phyloP scores from a whole-genome alignment of 2,113 vertebrate genomes.

The Takifugu flavidus region DNA sequence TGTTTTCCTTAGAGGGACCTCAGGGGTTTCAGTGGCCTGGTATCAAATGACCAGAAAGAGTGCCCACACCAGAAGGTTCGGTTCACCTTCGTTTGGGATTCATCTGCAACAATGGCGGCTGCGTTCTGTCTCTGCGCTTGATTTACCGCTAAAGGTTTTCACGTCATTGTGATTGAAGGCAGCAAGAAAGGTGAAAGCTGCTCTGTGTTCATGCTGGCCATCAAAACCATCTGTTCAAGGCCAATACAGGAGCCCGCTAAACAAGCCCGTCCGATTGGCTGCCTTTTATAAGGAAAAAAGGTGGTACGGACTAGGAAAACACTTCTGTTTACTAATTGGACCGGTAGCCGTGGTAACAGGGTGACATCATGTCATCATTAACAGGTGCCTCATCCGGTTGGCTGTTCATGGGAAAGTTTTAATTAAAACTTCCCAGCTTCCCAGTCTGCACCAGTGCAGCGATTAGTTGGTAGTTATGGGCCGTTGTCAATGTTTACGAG shows the following conservation, averaged over 20 bases:
- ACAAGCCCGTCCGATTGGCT: constrained; percentile 30
- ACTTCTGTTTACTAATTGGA: constrained; percentile 65
- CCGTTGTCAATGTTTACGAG: constrained; percentile 68
- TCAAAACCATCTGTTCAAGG: constrained; percentile 42
- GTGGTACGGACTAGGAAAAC: constrained; percentile 37
- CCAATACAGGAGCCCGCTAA: constrained; percentile 23
- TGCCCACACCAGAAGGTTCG: constrained; percentile 19
- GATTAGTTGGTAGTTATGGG: constrained; percentile 59
- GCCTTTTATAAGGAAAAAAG: constrained; percentile 28
- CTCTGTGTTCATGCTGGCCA: constrained; percentile 23
- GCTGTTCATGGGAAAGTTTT: constrained; percentile 58
- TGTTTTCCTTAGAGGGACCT: constrained; percentile 45
- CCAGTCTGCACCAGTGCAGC: constrained; percentile 23
- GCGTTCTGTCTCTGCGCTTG: background rate
- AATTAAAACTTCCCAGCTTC: constrained; percentile 41
- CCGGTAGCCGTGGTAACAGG: constrained; percentile 54
- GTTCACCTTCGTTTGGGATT: constrained; percentile 14
- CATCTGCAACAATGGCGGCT: constrained; percentile 6
- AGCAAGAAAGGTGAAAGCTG: constrained; percentile 7
- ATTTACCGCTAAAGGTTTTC: constrained; percentile 5
- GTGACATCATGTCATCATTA: constrained; percentile 68
- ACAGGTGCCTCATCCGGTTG: constrained; percentile 67
- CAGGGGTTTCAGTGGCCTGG: constrained; percentile 12
- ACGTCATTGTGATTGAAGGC: constrained; percentile 22
- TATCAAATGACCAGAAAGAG: constrained; percentile 22